Conservation (phyloP, 2,113 vertebrate genomes). For the Gadus chalcogrammus region DNA sequence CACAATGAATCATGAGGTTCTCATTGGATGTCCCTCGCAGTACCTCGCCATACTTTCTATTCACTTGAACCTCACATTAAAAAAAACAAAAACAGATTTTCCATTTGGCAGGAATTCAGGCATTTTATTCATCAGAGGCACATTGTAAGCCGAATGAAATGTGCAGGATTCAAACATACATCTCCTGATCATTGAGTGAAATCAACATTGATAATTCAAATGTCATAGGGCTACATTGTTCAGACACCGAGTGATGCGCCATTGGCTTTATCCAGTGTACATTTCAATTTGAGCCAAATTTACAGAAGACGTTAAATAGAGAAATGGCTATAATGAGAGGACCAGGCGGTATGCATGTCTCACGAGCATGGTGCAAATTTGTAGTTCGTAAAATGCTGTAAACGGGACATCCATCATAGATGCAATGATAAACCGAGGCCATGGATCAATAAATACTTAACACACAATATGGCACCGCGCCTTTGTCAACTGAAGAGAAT, state of each 20-base stretch:
- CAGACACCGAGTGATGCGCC: constrained; percentile 32
- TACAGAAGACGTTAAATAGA: constrained; percentile 11
- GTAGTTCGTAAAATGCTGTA: constrained; percentile 2
- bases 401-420: background rate
- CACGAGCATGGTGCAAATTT: constrained; percentile 4
- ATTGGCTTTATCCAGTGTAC: constrained; percentile 66
- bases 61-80: constrained; percentile 43
- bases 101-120: constrained; percentile 26
- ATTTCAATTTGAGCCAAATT: constrained; percentile 36
- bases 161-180: constrained; percentile 29
- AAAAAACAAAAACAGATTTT: constrained; percentile 16
- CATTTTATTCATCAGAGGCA: constrained; percentile 9
- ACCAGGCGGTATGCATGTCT: constrained; percentile 8
- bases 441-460: constrained; percentile 17
- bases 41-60: constrained; percentile 13
- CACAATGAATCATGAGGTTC: constrained; percentile 58
- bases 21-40: constrained; percentile 6
- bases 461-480: constrained; percentile 20
- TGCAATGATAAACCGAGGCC: constrained; percentile 11
- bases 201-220: constrained; percentile 16
- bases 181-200: background rate
- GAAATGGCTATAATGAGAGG: constrained; percentile 3
- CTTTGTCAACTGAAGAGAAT: constrained; percentile 35
- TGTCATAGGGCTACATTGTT: constrained; percentile 41
- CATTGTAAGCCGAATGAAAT: constrained; percentile 11